phyloP scores from a whole-genome alignment of 2,113 vertebrate genomes.

The Tympanuchus pallidicinctus region DNA sequence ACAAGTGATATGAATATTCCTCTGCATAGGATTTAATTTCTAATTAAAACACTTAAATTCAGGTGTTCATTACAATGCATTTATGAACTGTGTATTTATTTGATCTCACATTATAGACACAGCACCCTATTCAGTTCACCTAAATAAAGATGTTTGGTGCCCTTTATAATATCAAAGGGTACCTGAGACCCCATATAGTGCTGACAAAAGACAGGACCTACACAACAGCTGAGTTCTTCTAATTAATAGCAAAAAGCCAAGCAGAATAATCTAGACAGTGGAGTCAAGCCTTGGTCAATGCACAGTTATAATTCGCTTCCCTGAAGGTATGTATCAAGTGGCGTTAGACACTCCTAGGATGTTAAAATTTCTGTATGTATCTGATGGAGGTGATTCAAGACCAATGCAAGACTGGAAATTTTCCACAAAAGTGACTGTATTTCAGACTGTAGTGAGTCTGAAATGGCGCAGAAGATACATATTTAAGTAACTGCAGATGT shows the following conservation, averaged over 20 bases:
- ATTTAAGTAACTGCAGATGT: not conserved
- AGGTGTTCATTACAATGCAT: not conserved
- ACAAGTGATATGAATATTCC: accelerated
- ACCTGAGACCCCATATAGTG: accelerated
- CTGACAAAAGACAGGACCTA: not conserved
- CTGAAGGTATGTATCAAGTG: not conserved
- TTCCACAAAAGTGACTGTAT: not conserved
- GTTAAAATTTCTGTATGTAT: not conserved
- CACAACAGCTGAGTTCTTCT: not conserved
- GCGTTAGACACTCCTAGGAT: not conserved
- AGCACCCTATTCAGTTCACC: not conserved
- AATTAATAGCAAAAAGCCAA: not conserved
- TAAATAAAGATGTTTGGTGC: not conserved
- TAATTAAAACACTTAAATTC: not conserved
- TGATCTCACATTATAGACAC: not conserved
- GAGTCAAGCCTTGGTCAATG: not conserved
- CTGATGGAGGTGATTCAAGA: not conserved
- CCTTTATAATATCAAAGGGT: not conserved
- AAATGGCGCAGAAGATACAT: not conserved
- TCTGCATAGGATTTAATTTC: not conserved
- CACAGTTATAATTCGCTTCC: accelerated
- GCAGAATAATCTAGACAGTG: not conserved
- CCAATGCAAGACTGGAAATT: not conserved
- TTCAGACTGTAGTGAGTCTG: not conserved
- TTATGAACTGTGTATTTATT: not conserved